These are phyloP conservation scores for Drosophila robusta DNA, from an alignment of 2,888 invertebrate species.

Conservation along the genomic window DNA sequence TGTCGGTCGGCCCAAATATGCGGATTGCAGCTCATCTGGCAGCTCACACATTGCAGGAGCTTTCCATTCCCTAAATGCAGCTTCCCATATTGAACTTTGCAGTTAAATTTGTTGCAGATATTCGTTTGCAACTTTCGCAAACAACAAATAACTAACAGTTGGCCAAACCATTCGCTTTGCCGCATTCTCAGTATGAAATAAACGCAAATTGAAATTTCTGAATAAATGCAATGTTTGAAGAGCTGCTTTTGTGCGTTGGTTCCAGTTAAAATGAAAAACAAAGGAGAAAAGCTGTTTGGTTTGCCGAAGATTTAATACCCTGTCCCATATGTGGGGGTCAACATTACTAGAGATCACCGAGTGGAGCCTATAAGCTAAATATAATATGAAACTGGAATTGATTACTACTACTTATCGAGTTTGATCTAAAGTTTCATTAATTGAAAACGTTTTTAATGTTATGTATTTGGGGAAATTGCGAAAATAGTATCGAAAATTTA, in stretches of 20 bases:
- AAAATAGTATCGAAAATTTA: no score
- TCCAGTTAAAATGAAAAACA: slow-evolving; percentile 47
- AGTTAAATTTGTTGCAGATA: slow-evolving; percentile 47
- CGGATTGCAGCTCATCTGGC: slow-evolving; percentile 18
- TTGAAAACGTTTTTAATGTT: no score
- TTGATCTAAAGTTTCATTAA: no score
- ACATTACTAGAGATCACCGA: no score
- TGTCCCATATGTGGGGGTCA: not conserved
- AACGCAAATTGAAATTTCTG: slow-evolving; percentile 65
- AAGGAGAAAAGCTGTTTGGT: not conserved
- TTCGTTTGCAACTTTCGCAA: slow-evolving; percentile 25
- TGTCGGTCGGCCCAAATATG: not conserved
- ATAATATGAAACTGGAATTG: no score
- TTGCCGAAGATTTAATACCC: not conserved
- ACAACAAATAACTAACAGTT: slow-evolving; percentile 13
- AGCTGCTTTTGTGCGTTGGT: slow-evolving; percentile 17
- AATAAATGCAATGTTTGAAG: slow-evolving; percentile 57
- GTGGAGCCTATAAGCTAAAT: no score
- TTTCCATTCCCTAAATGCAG: slow-evolving; percentile 18
- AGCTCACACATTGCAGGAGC: slow-evolving; percentile 5
- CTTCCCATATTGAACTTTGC: slow-evolving; percentile 36
- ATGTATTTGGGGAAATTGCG: no score
- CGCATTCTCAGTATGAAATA: slow-evolving; percentile 13
- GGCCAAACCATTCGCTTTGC: not conserved
- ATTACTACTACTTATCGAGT: no score